Evolutionary conservation across 2,888 invertebrate genomes (phyloP), one percentile per base, ranked within the genome.

Genomic region (Sipunculus nudus): DNA sequence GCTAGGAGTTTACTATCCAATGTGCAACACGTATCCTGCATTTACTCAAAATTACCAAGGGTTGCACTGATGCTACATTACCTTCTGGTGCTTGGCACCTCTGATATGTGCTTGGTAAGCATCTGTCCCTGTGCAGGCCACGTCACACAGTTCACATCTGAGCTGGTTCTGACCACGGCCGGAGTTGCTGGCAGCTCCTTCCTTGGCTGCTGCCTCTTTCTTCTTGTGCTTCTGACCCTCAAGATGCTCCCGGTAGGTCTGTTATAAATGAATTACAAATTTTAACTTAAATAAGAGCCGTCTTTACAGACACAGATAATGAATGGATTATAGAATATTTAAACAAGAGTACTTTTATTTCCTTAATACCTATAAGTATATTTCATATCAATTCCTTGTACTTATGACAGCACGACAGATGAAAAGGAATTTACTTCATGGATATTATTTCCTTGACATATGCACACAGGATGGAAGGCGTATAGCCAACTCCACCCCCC

Each of bases 171-270:
- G 86, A n/a, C 53, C 59, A 16, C 47, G 48, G 8, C 55, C 56
- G 6, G 57, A 83, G 1, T 85, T 83, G 73, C 88, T 87, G 1
- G 78, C 70, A 19, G 76, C 70, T 0, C 78, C 74, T 65, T 89
- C 69, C 61, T 93, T 93, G 28, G 90, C 86, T 13, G 92, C 90
- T 0, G 91, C 93, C 84, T 97, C 98, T 84, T 97, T 94, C 87
- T 97, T 98, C 88, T 98, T 98, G 86, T 99, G 99, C 85, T 96
- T 95, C 85, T 97, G 96, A 0, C 99, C 99, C 82, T 97, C 97
- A 79, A 99, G 87, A 87, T 99, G 99, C 84, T 98, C 99, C 69
- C 92, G 88, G 83, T 94, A 95, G 0, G 94, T 94, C 87, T 90
- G 84, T 1, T 85, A 85, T 40, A 79, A 29, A 53, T 59, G 54